phyloP scores from a whole-genome alignment of 2,113 vertebrate species.

The Pipa parva region DNA sequence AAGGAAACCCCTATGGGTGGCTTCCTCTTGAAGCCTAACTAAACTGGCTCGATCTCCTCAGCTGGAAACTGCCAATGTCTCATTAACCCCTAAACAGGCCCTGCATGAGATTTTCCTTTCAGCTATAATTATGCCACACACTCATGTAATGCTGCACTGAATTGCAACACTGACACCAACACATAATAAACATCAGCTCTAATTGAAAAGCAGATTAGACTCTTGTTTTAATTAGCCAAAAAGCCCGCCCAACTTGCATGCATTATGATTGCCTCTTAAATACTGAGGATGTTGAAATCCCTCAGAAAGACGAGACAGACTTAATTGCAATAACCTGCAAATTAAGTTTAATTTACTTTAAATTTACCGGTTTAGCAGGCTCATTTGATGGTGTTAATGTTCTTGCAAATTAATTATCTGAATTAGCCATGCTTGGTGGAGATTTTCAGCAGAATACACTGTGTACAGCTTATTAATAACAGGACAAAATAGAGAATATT shows the following conservation, averaged over 20 bases:
- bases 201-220: conserved; percentile 92
- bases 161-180: conserved; percentile 75
- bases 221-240: conserved; percentile 79
- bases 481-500: conserved; percentile 90
- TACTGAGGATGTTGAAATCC: conserved; percentile 83
- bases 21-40: conserved; percentile 94
- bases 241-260: conserved; percentile 79
- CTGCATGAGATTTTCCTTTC: conserved; percentile 85
- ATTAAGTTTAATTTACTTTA: conserved; percentile 94
- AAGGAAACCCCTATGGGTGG: conserved; percentile 98
- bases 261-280: conserved; percentile 87
- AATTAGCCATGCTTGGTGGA: conserved; percentile 96
- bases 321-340: conserved; percentile 96
- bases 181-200: conserved; percentile 76
- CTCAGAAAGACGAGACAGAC: conserved; percentile 84
- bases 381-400: conserved; percentile 96
- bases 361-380: conserved; percentile 90
- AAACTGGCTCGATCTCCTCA: conserved; percentile 81
- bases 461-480: conserved; percentile 85
- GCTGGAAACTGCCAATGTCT: conserved; percentile 96
- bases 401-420: conserved; percentile 98
- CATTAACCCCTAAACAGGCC: conserved; percentile 99
- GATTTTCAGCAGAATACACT: conserved; percentile 81
- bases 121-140: conserved; percentile 79
- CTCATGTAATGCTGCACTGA: conserved; percentile 73